Evolutionary conservation across 2,797 vertebrate genomes (phyloP).

Genomic region (Vireo griseus): DNA sequence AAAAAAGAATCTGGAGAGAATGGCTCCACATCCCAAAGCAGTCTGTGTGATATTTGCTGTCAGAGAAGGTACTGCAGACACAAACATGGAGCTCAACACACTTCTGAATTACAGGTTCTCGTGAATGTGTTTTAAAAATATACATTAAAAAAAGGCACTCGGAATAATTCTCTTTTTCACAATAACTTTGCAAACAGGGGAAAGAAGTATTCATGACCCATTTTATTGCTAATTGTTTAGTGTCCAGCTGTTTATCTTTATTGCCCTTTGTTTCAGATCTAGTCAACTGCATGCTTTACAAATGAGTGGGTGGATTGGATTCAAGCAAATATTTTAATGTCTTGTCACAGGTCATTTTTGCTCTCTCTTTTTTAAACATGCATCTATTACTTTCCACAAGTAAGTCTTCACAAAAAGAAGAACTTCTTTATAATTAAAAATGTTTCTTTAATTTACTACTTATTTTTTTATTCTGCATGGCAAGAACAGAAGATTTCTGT

Average conservation of each 20-base stretch:
- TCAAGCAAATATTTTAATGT: not conserved
- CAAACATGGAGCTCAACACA: not conserved
- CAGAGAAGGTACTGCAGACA: not conserved
- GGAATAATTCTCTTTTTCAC: not conserved
- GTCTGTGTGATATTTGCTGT: not conserved
- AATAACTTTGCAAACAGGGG: not conserved
- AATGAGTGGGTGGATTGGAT: not conserved
- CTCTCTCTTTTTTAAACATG: not conserved
- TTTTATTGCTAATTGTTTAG: conserved; percentile 10
- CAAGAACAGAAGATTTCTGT: not conserved
- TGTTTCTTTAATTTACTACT: not conserved
- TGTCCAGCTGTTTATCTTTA: conserved; percentile 37
- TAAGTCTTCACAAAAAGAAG: not conserved
- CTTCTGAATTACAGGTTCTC: not conserved
- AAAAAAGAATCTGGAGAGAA: not conserved
- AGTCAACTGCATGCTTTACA: not conserved
- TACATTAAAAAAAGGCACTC: not conserved
- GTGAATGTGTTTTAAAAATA: not conserved
- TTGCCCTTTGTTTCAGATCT: conserved; percentile 18
- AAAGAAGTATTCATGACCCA: not conserved
- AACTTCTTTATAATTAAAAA: not conserved
- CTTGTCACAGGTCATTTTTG: not conserved
- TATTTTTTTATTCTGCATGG: not conserved
- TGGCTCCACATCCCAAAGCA: not conserved
- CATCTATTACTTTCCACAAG: not conserved